A percentile compares a stretch with the other conserved stretches of the same genome.
These are phyloP conservation scores for Tipula confusa DNA, from an alignment of 2,888 invertebrate species.

Conservation along the genomic window DNA sequence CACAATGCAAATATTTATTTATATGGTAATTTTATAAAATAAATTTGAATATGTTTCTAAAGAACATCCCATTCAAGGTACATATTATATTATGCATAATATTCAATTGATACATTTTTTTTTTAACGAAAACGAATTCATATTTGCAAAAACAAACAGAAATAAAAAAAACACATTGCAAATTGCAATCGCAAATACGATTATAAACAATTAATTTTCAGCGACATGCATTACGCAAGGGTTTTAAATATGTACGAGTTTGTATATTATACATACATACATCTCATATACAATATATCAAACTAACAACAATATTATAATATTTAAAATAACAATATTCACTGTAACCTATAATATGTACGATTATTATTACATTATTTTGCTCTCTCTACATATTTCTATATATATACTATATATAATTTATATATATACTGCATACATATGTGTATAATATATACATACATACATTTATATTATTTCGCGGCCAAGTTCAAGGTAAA, in stretches of 20 bases:
- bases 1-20: background rate
- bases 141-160: background rate
- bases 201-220: background rate
- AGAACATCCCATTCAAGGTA: no score
- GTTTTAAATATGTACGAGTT: background rate
- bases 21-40: background rate
- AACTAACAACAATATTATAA: no score
- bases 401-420: no score
- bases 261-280: background rate
- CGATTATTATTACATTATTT: conserved; percentile 1
- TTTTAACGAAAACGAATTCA: background rate
- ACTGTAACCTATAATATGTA: background rate
- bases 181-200: background rate
- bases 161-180: no score
- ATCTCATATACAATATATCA: background rate
- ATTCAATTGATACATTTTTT: no score
- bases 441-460: conserved; percentile 26
- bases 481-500: conserved; percentile 38
- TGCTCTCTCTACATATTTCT: background rate
- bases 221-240: background rate
- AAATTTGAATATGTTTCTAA: background rate
- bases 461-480: conserved; percentile 32
- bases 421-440: background rate
- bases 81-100: no score
- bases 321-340: background rate